Base-by-base conservation (phyloP, 2,888 invertebrate genomes). In the Schizaphis graminum region DNA sequence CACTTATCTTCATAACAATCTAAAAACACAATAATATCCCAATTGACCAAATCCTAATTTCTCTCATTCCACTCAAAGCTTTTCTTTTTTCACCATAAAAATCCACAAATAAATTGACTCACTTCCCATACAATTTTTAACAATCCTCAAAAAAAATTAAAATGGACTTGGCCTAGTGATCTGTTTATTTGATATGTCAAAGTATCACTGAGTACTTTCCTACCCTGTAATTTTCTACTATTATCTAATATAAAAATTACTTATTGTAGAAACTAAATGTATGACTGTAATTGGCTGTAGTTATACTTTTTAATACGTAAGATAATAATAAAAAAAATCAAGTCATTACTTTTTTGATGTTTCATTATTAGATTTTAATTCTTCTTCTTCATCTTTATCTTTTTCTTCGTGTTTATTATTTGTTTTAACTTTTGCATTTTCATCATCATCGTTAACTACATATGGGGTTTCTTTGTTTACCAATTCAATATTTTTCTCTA, bases 301-400 rank as follows among this genome's bases (percentile, higher is more conserved):
- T 28, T 61, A 28, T 28, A 16, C 53, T 53, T 16, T 53, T 53
- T 16, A 53, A 53, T 21, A n/a, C n/a, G n/a, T n/a, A 53, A 53
- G 1, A 47, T 47, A 47, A 47, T 7, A 47, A 24, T 85, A 26
- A 44, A 77, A 41, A 24, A 53, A 21, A 53, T 16, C 24, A 77
- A 35, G 21, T 35, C 35, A 67, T 89, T 93, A 93, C 92, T 89
- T n/a, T 92, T 77, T 67, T 26, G 5, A 88, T 44, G 24, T n/a
- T 67, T 67, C 35, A 21, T 77, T 5, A 44, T 87, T n/a, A 13
- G 41, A 77, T 53, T 13, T n/a, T 5, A 77, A 87, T 49, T 85
- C 11, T n/a, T 86, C 4, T 49, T 87, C 28, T 67, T 44, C 44
- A 28, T 91, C 28, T 87, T 44, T 24, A 28, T 91, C 7, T 47